Conservation (phyloP, 2,888 invertebrate genomes). For the Leptopterna dolabrata region DNA sequence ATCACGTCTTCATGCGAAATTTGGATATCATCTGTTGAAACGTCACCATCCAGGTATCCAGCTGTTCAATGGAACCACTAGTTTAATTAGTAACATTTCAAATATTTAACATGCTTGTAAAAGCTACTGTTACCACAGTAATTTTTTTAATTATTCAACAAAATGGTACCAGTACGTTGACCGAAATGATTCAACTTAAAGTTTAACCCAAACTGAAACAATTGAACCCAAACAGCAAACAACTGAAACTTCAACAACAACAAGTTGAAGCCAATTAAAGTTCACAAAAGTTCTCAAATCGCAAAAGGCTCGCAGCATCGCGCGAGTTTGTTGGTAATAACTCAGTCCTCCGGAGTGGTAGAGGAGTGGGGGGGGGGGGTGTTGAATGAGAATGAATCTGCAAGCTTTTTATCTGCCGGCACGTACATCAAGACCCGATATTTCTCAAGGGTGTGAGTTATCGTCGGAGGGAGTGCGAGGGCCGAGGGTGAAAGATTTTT, state of each 20-base stretch:
- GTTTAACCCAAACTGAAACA: conserved; percentile 22
- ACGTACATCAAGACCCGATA: conserved; percentile 40
- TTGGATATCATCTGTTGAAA: too few species aligned
- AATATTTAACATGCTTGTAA: too few species aligned
- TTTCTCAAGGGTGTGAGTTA: conserved; percentile 41
- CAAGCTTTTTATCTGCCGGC: conserved; percentile 28
- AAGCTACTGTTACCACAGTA: too few species aligned
- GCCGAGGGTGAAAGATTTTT: conserved; percentile 14
- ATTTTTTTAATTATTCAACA: too few species aligned
- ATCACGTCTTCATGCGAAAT: too few species aligned
- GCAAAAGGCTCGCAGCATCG: background rate
- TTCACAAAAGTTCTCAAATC: conserved; percentile 22
- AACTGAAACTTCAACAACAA: too few species aligned
- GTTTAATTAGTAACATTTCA: too few species aligned
- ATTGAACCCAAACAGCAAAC: too few species aligned
- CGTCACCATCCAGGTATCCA: too few species aligned
- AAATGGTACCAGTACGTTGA: background rate
- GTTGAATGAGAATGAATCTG: conserved; percentile 43
- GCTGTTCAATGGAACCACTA: too few species aligned
- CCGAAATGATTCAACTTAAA: conserved; percentile 14
- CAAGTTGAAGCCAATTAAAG: conserved; percentile 26
- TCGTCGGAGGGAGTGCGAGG: background rate
- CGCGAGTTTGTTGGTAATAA: conserved; percentile 41
- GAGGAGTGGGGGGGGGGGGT: background rate
- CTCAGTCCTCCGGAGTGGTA: background rate